Evolutionary conservation across 2,888 invertebrate genomes (phyloP), one percentile per base, ranked within the genome.

Genomic region (Gonocerus acuteangulatus): DNA sequence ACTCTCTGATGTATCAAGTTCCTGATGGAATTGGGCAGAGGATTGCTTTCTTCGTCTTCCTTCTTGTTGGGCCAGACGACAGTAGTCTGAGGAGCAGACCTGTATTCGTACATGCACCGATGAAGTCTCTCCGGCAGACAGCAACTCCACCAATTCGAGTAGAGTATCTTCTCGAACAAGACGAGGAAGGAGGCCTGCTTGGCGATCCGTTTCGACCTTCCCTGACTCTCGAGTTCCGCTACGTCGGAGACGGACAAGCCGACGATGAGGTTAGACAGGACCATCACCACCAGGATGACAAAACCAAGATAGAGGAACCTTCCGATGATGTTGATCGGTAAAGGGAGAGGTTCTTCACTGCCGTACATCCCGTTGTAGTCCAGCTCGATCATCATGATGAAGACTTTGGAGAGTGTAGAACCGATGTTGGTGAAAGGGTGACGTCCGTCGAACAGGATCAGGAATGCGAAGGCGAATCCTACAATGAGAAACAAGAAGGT

Each of bases 181-280:
- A 76, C 74, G 42, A 80, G 71, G 64, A 80, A 80, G 61, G 78
- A 78, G 0, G 80, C 80, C 70, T 81, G 81, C 64, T 81, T 80
- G 0, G 75, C 77, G 16, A 81, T 67, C 63, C 80, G 73, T 62
- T 77, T 74, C 13, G 80, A 47, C 21, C 79, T 79, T 1, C 81
- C 81, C 34, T 80, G 72, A 1, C 78, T 70, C 73, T 80, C 80
- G 61, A 82, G 73, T 65, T 78, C 78, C 52, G 77, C 79, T 1
- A 81, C 79, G 65, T 82, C 81, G 62, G 78, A 81, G 1, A 81
- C 81, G 9, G 81, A 80, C 16, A 81, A 77, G 71, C 81, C 81
- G 0, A 81, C 78, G 68, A 81, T 73, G 45, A 82, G 71, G 69
- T 82, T 81, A 79, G 81, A 80, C 6, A 81, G 71, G 0, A 81